Evolutionary conservation across 1,140 invertebrate species (phyloP), one percentile per base, ranked within the genome.

Genomic region (Papilio machaon): DNA sequence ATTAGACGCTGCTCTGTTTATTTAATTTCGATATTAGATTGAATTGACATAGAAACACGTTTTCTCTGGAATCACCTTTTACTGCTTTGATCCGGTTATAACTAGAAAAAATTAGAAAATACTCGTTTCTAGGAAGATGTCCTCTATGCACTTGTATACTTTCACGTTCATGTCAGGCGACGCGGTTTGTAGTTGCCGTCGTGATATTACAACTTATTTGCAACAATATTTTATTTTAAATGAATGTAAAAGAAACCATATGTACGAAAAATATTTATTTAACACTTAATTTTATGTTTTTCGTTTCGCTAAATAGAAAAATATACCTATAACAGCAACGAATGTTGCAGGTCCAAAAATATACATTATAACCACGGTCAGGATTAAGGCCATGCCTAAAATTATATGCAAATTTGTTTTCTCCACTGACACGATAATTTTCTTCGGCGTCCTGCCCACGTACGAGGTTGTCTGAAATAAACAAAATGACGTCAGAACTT

Each of bases 401-500:
- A 82, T 79, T 67, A 88, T 43, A 46, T 83, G 85, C 1, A 80
- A 23, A 73, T 80, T 89, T 3, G 79, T 82, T 47, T 81, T 84
- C 17, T 85, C 82, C 11, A 85, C 80, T 0, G 88, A 85, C 58
- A 90, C 77, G 9, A 81, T 81, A 15, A 89, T 81, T 81, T 82
- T 78, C 64, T 90, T 86, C 49, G 90, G 88, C 60, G 80, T 82
- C 60, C 84, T 84, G 52, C 83, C 83, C 60, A 90, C 49, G 76
- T 87, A 83, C 3, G 89, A 87, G 23, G 90, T 85, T 15, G 83
- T 88, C 91, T 93, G 91, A 70, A 92, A 92, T 77, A 75, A 76
- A 84, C 81, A 82, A 38, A 76, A 19, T 70, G 47, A 74, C 79
- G 58, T 76, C 23, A 58, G 10, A 19, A 19, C 9, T 49, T 67